Evolutionary conservation across 2,888 invertebrate genomes (phyloP).

Genomic region (Cerastoderma edule): DNA sequence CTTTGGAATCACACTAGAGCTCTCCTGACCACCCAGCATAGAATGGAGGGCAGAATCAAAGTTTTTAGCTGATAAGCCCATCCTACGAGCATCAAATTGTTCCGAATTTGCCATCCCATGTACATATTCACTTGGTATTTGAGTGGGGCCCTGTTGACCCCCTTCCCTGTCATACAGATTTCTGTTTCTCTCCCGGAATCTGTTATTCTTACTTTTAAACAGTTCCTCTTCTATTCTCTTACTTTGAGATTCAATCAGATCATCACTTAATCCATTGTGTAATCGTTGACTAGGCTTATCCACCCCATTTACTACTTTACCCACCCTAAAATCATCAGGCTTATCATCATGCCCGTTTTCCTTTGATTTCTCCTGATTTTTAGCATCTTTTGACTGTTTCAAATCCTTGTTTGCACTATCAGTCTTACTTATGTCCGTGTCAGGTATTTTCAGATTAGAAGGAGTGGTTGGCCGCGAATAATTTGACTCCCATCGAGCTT

Average conservation of each 20-base stretch:
- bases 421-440: slow-evolving; percentile 34
- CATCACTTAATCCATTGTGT: slow-evolving; percentile 36
- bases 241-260: slow-evolving; percentile 53
- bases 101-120: slow-evolving; percentile 66
- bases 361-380: slow-evolving; percentile 27
- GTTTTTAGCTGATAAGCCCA: slow-evolving; percentile 73
- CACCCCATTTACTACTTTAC: slow-evolving; percentile 1
- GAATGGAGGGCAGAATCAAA: slow-evolving; percentile 76
- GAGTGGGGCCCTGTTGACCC: slow-evolving; percentile 39
- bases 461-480: slow-evolving; percentile 63
- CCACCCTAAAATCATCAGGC: slow-evolving; percentile 3
- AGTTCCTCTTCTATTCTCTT: slow-evolving; percentile 55
- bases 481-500: slow-evolving; percentile 65
- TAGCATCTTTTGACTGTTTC: slow-evolving; percentile 16
- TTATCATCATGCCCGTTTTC: not conserved
- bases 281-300: slow-evolving; percentile 12
- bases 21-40: slow-evolving; percentile 70
- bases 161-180: slow-evolving; percentile 33
- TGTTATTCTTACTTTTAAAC: slow-evolving; percentile 40
- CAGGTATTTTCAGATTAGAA: slow-evolving; percentile 50
- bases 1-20: slow-evolving; percentile 56
- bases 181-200: slow-evolving; percentile 37
- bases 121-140: slow-evolving; percentile 75
- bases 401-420: slow-evolving; percentile 41
- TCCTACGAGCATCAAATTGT: slow-evolving; percentile 75